Evolutionary conservation across 2,797 vertebrate genomes (phyloP), one percentile per base, ranked within the genome.

Genomic region (Staurois parvus): DNA sequence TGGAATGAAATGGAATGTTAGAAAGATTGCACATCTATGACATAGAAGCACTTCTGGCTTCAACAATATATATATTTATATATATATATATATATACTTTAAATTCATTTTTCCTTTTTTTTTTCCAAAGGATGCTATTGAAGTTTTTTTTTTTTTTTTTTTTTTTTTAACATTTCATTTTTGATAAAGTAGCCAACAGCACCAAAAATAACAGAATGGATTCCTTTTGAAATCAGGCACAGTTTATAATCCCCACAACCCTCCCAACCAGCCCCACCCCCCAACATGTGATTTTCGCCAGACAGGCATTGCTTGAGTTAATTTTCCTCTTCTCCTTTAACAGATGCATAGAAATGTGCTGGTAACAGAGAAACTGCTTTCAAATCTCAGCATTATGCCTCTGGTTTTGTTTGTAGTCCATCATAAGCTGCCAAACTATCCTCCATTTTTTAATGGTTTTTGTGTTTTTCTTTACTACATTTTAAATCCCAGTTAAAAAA

Each of bases 1-100:
- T 89, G 93, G 93, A 93, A 94, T 93, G 95, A 94, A 96, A 97
- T 96, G 98, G 97, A 99, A 99, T 99, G 98, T 98, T 95, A 96
- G 96, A 95, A 97, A 94, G 96, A 99, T 98, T 98, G 98, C 98
- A 99, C 97, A 91, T 99, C 96, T 96, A 95, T 95, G 97, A 97
- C 95, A 93, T 92, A 94, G 94, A 96, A 95, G 95, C 96, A 94
- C 93, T 91, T 91, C 87, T 87, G 94, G 95, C 94, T 95, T 95
- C 96, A 89, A 94, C 94, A 94, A 90, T 93, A 80, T 80, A 80
- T 80, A 80, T 91, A 91, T 91, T 87, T 34, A 4, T 37, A 37
- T 37, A 32, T 6, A 66, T 40, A 32, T 91, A 91, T 91, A 88
- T 15, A 66, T 9, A 72, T 59, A 40, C 81, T 89, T 91, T 89